A percentile compares a stretch with the other conserved stretches of the same genome.
Evolutionary conservation across 2,113 vertebrate species (phyloP).

Genomic region (Daubentonia madagascariensis): DNA sequence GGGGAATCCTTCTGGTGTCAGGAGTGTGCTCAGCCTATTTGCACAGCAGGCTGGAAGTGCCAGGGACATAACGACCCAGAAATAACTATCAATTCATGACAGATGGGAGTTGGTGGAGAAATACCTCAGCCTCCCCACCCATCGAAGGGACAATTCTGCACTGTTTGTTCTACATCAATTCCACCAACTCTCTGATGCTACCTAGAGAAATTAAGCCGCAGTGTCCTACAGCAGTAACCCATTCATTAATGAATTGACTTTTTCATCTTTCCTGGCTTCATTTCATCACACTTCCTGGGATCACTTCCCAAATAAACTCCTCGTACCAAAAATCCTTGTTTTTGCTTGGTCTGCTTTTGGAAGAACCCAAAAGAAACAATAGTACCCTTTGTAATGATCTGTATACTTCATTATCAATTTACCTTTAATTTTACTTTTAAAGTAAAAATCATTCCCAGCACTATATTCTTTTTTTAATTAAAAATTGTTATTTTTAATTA

Average conservation of each 20-base stretch:
- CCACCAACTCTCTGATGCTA: neutral
- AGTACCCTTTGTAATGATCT: neutral
- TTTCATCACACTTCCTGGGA: neutral
- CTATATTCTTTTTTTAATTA: neutral
- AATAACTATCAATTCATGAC: neutral
- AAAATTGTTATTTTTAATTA: too few relatives aligned
- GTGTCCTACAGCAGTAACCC: neutral
- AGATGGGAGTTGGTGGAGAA: neutral
- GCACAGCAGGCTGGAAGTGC: neutral
- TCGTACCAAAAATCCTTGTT: neutral
- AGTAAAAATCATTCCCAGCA: neutral
- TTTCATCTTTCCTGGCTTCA: neutral
- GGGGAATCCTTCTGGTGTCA: neutral
- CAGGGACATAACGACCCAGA: neutral
- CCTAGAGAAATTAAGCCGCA: neutral
- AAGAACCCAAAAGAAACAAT: neutral
- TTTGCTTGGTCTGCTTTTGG: neutral
- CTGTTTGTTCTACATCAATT: neutral
- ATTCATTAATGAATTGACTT: neutral
- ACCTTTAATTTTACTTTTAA: conserved; percentile 9
- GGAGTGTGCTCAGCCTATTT: neutral
- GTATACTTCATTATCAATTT: neutral
- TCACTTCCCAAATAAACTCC: neutral
- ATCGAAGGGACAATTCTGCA: neutral
- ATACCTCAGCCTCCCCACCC: neutral